Conservation (phyloP, 2,888 invertebrate species). For the Drosophila merina region DNA sequence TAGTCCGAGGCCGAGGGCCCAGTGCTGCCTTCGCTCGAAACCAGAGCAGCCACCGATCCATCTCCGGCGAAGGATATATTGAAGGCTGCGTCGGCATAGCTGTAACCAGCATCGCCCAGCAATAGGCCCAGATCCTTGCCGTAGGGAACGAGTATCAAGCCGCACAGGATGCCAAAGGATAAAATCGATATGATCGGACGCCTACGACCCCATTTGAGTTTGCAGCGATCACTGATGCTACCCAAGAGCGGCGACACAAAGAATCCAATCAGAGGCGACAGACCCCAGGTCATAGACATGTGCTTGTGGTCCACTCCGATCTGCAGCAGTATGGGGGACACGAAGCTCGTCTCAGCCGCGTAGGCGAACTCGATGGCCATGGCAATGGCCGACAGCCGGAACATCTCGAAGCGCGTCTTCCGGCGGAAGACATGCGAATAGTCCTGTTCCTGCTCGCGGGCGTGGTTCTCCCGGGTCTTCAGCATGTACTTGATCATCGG, state of each 20-base stretch:
- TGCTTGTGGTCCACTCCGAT: constrained; percentile 86
- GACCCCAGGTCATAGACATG: constrained; percentile 85
- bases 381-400: constrained; percentile 82
- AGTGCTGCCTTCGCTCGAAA: constrained; percentile 11
- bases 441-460: constrained; percentile 80
- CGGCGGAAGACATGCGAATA: constrained; percentile 84
- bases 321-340: constrained; percentile 87
- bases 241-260: constrained; percentile 85
- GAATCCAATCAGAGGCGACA: constrained; percentile 84
- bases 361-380: constrained; percentile 88
- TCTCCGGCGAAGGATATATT: constrained; percentile 46
- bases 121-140: constrained; percentile 85
- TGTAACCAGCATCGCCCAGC: constrained; percentile 83
- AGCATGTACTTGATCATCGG: constrained; percentile 83
- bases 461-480: constrained; percentile 82
- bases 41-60: constrained; percentile 63
- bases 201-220: constrained; percentile 85
- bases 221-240: constrained; percentile 86
- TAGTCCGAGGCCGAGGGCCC: constrained; percentile 62
- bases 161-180: constrained; percentile 86
- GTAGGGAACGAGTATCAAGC: constrained; percentile 86
- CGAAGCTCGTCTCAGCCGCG: constrained; percentile 88
- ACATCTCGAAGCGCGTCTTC: constrained; percentile 81
- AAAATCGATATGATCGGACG: constrained; percentile 86
- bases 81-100: constrained; percentile 32